Evolutionary conservation across 2,797 vertebrate genomes (phyloP).

Genomic region (Pseudomugil gertrudae): DNA sequence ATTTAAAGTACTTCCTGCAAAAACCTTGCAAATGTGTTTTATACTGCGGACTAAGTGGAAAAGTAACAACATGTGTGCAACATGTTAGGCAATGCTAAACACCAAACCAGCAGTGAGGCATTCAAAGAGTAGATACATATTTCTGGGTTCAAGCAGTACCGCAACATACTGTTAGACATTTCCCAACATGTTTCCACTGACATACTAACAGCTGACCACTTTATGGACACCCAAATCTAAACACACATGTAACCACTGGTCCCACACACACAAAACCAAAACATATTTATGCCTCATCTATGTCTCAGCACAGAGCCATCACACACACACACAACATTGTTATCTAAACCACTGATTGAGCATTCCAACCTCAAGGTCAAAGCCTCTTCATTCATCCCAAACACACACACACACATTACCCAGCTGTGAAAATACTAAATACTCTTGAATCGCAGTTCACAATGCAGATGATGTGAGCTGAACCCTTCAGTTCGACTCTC

Average conservation of each 20-base stretch:
- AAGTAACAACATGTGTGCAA: no score
- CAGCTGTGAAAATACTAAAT: conserved; percentile 12
- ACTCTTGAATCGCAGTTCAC: background rate
- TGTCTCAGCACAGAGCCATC: background rate
- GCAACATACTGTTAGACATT: no score
- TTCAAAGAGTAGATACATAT: no score
- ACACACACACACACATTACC: background rate
- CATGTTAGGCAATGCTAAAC: no score
- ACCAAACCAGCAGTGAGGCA: no score
- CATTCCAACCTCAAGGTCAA: conserved; percentile 50
- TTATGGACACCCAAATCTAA: background rate
- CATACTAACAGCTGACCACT: background rate
- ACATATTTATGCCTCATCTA: background rate
- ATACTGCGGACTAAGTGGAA: no score
- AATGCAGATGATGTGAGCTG: background rate
- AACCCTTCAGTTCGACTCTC: background rate
- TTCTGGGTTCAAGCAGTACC: no score
- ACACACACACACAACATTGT: conserved; percentile 7
- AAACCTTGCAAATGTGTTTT: no score
- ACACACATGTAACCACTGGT: background rate
- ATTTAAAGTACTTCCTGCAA: no score
- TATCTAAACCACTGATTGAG: conserved; percentile 35
- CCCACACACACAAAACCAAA: no score
- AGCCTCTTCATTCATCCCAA: conserved; percentile 3
- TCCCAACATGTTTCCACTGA: background rate